phyloP scores from a whole-genome alignment of 2,888 invertebrate species.

The Deilephila porcellus region DNA sequence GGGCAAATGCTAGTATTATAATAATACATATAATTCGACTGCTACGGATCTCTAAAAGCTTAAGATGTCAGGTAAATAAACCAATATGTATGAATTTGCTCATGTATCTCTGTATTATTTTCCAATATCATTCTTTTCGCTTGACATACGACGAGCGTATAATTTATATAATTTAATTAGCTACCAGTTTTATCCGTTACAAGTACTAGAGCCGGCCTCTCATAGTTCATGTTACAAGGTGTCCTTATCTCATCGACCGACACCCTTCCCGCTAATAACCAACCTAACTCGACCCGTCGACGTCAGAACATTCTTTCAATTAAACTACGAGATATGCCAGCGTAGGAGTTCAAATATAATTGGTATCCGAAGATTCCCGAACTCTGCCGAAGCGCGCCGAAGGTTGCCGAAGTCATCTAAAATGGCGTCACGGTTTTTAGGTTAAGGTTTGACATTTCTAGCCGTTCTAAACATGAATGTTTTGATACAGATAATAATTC shows the following conservation, averaged over 20 bases:
- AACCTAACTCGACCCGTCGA: conserved; percentile 53
- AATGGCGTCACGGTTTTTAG: conserved; percentile 82
- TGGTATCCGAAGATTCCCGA: conserved; percentile 52
- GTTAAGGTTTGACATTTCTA: conserved; percentile 84
- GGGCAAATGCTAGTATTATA: too few species aligned
- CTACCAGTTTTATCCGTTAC: conserved; percentile 47
- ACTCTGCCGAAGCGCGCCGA: conserved; percentile 62
- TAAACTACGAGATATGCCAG: conserved; percentile 30
- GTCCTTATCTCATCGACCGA: conserved; percentile 68
- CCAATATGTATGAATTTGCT: not conserved
- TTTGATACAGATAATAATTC: conserved; percentile 43
- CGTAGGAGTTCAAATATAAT: conserved; percentile 53
- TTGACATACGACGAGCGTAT: conserved; percentile 11
- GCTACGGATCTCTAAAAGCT: not conserved
- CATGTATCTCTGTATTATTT: conserved; percentile 2
- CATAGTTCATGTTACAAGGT: conserved; percentile 70
- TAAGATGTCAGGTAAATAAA: not conserved
- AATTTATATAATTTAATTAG: conserved; percentile 29
- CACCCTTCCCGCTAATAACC: conserved; percentile 59
- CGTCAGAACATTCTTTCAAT: conserved; percentile 26
- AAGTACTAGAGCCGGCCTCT: conserved; percentile 57
- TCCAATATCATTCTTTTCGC: conserved; percentile 12
- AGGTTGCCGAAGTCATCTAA: conserved; percentile 66
- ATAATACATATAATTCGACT: not conserved
- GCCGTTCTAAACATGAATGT: conserved; percentile 58